Evolutionary conservation across 1,140 invertebrate genomes (phyloP), one percentile per base, ranked within the genome.

Genomic region (Drosophila oshimai): DNA sequence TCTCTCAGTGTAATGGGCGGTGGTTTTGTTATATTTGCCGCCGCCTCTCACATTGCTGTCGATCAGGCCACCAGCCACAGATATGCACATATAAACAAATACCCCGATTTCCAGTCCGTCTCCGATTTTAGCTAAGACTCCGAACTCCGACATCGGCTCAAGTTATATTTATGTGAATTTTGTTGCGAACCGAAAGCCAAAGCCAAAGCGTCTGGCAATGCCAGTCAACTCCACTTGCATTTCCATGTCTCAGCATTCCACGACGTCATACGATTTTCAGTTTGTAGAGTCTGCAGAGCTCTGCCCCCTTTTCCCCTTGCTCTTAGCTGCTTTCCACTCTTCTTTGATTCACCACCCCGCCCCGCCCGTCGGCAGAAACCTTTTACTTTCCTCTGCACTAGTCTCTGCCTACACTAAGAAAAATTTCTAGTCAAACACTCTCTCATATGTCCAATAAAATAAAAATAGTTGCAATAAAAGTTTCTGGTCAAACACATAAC

Each of bases 351-450:
- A n/a, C n/a, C n/a, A n/a, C n/a, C n/a, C n/a, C n/a, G n/a, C n/a
- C n/a, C n/a, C n/a, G n/a, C n/a, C n/a, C n/a, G 7, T 24, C 36
- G 20, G 41, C 24, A 15, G 9, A 58, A 60, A 39, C 80, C 75
- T 86, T 84, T 84, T 86, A 73, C 81, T 84, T 84, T 87, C 67
- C 75, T 62, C 65, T 41, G 36, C 24, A 39, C 20, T 60, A 47
- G 24, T 51, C 29, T 9, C 20, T 12, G 29, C 10, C 0, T 13
- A 34, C 58, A 62, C 58, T 17, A 3, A 0, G 10, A 7, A 17
- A 55, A 33, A 55, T 20, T 24, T 29, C n/a, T n/a, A n/a, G n/a
- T n/a, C n/a, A n/a, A n/a, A n/a, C n/a, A n/a, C n/a, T n/a, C n/a
- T n/a, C n/a, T n/a, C n/a, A n/a, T n/a, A n/a, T n/a, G n/a, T n/a